Evolutionary conservation across 2,888 invertebrate species (phyloP).

Genomic region (Pheosia tremula): DNA sequence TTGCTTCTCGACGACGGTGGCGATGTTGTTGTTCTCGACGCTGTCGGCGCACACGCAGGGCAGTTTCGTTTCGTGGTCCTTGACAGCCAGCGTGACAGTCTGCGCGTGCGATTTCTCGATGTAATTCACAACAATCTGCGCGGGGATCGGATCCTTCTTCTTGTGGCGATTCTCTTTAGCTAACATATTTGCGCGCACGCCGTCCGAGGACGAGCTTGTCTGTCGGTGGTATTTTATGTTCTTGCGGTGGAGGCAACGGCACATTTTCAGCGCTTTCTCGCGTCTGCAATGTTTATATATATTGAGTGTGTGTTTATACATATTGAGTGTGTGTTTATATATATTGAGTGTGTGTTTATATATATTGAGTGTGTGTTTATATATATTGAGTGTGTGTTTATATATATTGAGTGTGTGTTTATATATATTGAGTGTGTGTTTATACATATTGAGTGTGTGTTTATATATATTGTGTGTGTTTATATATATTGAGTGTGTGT

Average conservation of each 20-base stretch:
- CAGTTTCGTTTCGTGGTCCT: slow-evolving; percentile 11
- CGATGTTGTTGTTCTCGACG: slow-evolving; percentile 54
- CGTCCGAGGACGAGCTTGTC: slow-evolving; percentile 70
- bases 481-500: no score
- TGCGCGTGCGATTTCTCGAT: slow-evolving; percentile 38
- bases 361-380: no score
- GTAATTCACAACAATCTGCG: slow-evolving; percentile 52
- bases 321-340: no score
- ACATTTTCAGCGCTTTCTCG: slow-evolving; percentile 57
- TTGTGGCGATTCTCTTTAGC: slow-evolving; percentile 41
- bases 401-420: no score
- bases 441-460: no score
- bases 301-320: no score
- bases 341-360: no score
- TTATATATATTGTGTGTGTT: no score
- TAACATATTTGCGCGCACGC: slow-evolving; percentile 26
- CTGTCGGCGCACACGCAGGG: slow-evolving; percentile 36
- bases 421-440: no score
- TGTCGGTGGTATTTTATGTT: slow-evolving; percentile 56
- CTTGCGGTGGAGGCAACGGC: slow-evolving; percentile 65
- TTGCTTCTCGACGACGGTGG: slow-evolving; percentile 26
- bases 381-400: no score
- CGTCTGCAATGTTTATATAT: slow-evolving; percentile 42
- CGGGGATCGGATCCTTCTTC: slow-evolving; percentile 42
- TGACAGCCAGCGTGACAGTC: slow-evolving; percentile 39